Base-by-base conservation (phyloP, 2,113 vertebrate species). In the Trichechus manatus region DNA sequence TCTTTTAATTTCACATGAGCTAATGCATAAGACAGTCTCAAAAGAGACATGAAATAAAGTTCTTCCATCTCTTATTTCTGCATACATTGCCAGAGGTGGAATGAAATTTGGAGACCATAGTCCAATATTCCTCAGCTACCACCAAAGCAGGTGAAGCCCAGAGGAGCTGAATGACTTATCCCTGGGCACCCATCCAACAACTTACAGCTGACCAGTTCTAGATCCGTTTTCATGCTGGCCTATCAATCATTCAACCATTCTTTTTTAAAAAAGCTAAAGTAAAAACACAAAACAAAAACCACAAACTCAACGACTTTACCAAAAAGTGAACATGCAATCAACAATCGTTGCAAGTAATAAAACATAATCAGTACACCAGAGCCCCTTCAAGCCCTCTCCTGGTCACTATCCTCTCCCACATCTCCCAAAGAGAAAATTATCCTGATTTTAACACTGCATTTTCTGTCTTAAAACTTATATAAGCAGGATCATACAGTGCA, bases 1-100 rank as follows among this genome's bases (percentile, higher is more conserved):
- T 91, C 15, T 80, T 89, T 89, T 96, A 81, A 42, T 92, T 84
- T 89, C 47, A 81, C 19, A 31, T 83, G 79, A 96, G 23, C 29
- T 66, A 87, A 44, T 88, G 6, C 36, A 64, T 78, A 70, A 78
- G 4, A 11, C 3, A 77, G 9, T 47, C 50, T 85, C 53, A 10
- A n/a, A 74, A 89, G 47, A 80, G 10, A 87, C 4, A 81, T 14
- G 25, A 87, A 92, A 53, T 4, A n/a, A 11, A 86, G n/a, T 31
- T 6, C 20, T 64, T 78, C 33, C 9, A 91, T 53, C 2, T 87
- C 79, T 78, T 97, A 80, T 50, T 92, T 90, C 36, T 66, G 17
- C 33, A 61, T 42, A 68, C 29, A 85, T 66, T 85, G 4, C 8
- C 42, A 77, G 63, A 84, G 27, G 22, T 92, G 14, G 63, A n/a